Base-by-base conservation (phyloP, 2,797 vertebrate genomes). In the Chelon auratus region DNA sequence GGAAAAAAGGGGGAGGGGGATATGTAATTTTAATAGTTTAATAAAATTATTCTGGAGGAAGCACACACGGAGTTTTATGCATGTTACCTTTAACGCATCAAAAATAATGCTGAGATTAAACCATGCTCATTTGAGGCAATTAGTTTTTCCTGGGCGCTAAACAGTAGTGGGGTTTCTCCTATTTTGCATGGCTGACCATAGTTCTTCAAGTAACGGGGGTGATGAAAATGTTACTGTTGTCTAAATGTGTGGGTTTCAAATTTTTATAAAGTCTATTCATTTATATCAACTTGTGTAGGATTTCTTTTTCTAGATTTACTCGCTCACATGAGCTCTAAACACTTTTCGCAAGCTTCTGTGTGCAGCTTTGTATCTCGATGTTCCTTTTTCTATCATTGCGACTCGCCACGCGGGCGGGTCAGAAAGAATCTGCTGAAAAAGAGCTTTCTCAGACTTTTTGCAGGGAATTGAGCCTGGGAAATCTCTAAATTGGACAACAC, bases 221-320 rank as follows among this genome's bases (percentile, higher is more conserved):
- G 52, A 62, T 52, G 55, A 80, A 84, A 84, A 82, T 36, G 1
- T 67, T 68, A 81, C 20, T 10, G 53, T 68, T 62, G 81, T 81
- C 66, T 82, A 78, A 87, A 87, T 80, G 80, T 84, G 85, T 85
- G 77, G 77, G 68, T 80, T 90, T 88, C 17, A 75, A 79, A 84
- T 75, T 88, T 87, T 87, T 85, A 89, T 89, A 89, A 91, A 90
- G 72, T 79, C 62, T 86, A 83, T 90, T 87, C 83, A 91, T 85
- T 91, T 90, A 84, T 91, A 85, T 84, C 15, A 64, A 85, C 74
- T 85, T 20, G 43, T 87, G 42, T 86, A 77, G 77, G 58, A 62
- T 55, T 67, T 47, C 51, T 80, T 74, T 37, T 61, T 74, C 56
- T 76, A 77, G 65, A 63, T 80, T 75, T 33, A 75, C 68, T 39